Base-by-base conservation (phyloP, 2,113 vertebrate species). In the Lamprologus ornatipinnis region DNA sequence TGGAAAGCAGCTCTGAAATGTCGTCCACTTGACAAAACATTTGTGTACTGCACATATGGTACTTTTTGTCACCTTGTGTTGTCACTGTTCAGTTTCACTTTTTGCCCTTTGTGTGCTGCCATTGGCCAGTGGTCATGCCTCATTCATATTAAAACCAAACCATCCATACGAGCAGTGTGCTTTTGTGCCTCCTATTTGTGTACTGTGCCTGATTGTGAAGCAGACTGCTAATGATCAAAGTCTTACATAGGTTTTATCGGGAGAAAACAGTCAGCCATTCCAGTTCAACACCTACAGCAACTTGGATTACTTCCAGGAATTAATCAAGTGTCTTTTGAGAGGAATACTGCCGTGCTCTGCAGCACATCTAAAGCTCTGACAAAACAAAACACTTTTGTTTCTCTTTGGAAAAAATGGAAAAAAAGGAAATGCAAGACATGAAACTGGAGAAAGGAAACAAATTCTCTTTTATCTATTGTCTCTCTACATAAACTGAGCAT, bases 351-450 rank as follows among this genome's bases (percentile, higher is more conserved):
- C 53, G 33, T 60, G 51, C 63, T 90, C 37, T 28, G 19, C 17
- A 51, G 85, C 80, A 17, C 81, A 88, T 79, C 87, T 89, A 8
- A 89, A 82, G 40, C 75, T 85, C 85, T 92, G 83, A 85, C 83
- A 82, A 91, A 91, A 91, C 87, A 95, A 92, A 93, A 92, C 82
- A 57, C 37, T 31, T 42, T 87, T 89, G 82, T 91, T 87, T 88
- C 68, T 78, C 33, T 73, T 86, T 80, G 65, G 37, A 80, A 26
- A 35, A 28, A 83, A 60, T 0, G 13, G 5, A 0, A 2, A 11
- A 33, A 35, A 37, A 37, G 37, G 10, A 37, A 82, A 88, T 63
- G 73, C 84, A 89, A 87, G 63, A 85, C 19, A 28, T 42, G 21
- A 63, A 86, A 80, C 51, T 85, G 7, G 3, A 85, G 82, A 90